Percentiles rank a stretch among this genome's conserved stretches.
Conservation (phyloP, 1,140 invertebrate species). For the Pissodes strobi region DNA sequence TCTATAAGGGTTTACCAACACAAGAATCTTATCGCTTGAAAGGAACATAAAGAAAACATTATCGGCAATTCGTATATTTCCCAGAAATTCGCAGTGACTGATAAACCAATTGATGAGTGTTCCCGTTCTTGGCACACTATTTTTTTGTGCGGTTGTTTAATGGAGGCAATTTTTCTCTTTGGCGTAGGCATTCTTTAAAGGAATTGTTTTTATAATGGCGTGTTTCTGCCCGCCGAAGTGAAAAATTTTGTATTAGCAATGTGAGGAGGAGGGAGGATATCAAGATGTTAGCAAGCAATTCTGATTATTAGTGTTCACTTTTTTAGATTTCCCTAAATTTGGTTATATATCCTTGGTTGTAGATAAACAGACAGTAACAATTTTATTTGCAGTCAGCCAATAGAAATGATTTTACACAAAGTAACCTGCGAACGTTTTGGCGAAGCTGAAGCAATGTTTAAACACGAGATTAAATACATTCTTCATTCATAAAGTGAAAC, state of each 20-base stretch:
- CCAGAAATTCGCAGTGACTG: conserved; percentile 49
- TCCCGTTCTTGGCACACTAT: conserved; percentile 49
- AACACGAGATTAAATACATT: no score
- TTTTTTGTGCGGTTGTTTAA: conserved; percentile 40
- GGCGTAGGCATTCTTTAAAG: conserved; percentile 25
- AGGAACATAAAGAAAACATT: conserved; percentile 51
- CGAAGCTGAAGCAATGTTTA: no score
- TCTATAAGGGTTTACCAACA: conserved; percentile 51
- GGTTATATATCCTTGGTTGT: no score
- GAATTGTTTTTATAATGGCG: conserved; percentile 37
- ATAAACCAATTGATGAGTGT: conserved; percentile 54
- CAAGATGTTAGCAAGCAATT: no score
- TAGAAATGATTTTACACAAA: no score
- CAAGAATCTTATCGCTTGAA: conserved; percentile 54
- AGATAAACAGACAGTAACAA: no score
- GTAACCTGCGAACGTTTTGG: no score
- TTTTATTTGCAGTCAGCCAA: no score
- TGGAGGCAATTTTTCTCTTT: conserved; percentile 29
- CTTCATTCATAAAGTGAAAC: no score
- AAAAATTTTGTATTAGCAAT: background rate
- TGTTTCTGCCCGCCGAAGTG: conserved; percentile 26
- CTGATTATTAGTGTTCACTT: no score
- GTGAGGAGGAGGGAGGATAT: no score
- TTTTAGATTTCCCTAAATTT: no score
- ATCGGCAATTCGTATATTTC: conserved; percentile 52